Evolutionary conservation across 2,888 invertebrate species (phyloP), one percentile per base, ranked within the genome.

Genomic region (Stenodera caucasica): DNA sequence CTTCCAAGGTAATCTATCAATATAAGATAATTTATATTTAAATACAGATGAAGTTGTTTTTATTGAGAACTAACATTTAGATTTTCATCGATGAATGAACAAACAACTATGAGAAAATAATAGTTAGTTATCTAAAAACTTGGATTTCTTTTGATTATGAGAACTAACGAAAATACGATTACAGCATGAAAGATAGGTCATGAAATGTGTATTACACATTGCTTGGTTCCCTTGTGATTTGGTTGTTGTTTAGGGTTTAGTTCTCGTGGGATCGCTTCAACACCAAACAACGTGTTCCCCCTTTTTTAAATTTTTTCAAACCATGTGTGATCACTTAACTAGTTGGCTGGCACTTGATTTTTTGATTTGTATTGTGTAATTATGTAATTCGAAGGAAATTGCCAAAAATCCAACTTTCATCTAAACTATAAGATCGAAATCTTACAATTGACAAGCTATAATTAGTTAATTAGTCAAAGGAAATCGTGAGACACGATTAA

Each of bases 201-300:
- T 68, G 70, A 70, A 70, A 70, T 68, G 70, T 70, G 70, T 66
- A 70, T 53, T 70, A 70, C 70, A 70, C 70, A 70, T 70, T 70
- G 70, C 60, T 61, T 56, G 60, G 64, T 67, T 68, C 67, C 67
- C 68, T 60, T 35, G 62, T 57, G 61, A 66, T 63, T 59, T 60
- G 55, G 55, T 51, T 33, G 51, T 54, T 58, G 59, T 64, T 62
- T 61, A 61, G 61, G 56, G 26, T 49, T 45, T 32, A 49, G 50
- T 61, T 61, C 65, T 61, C 65, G 62, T 63, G 65, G 57, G 61
- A 65, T 49, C 63, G 51, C 12, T 37, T 6, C 14, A 5, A 45
- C 21, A 21, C 21, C 21, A 45, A 45, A 21, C 45, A 23, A 23
- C 23, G 21, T 12, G 23, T 45, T 23, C 45, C 45, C 45, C 45